Evolutionary conservation across 2,888 invertebrate species (phyloP), one percentile per base, ranked within the genome.

Genomic region (Polyommatus iphigenia): DNA sequence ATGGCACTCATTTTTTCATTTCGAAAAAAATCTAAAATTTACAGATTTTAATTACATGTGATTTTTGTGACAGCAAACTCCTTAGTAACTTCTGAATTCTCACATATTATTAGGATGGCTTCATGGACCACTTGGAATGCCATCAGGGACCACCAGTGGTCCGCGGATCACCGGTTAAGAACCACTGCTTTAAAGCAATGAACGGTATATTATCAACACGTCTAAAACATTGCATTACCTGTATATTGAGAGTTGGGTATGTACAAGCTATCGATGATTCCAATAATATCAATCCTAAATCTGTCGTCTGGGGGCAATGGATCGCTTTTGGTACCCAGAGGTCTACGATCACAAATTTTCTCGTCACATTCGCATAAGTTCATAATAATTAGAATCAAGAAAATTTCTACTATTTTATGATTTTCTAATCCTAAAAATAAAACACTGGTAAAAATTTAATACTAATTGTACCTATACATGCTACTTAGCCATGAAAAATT

Each of bases 251-350:
- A 82, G 0, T 85, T 85, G 18, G 88, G 88, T 77, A 91, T 88
- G 36, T 89, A 89, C 67, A 82, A 79, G 3, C 84, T 83, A n/a
- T 83, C 82, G 8, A 83, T 81, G 2, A 86, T 85, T 1, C 84
- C 87, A 1, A 86, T 84, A 20, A 94, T 88, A 57, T 91, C 90
- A 32, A 94, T 83, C 24, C 86, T 83, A 78, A 91, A 94, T 20
- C 90, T 85, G 80, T 91, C 89, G 80, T 94, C 93, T 0, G 93
- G 90, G 0, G 90, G 89, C 6, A 94, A 80, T 0, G 93, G 85
- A 0, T 85, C 87, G 0, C 89, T 89, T 76, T 86, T 88, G 0
- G 89, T 87, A 1, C 88, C 89, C 10, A 92, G 82, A 0, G 93
- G 92, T 7, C 87, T 85, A 3, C 88, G 86, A 77, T 91, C 87